phyloP scores from a whole-genome alignment of 2,888 invertebrate species.

The Muscina levida region DNA sequence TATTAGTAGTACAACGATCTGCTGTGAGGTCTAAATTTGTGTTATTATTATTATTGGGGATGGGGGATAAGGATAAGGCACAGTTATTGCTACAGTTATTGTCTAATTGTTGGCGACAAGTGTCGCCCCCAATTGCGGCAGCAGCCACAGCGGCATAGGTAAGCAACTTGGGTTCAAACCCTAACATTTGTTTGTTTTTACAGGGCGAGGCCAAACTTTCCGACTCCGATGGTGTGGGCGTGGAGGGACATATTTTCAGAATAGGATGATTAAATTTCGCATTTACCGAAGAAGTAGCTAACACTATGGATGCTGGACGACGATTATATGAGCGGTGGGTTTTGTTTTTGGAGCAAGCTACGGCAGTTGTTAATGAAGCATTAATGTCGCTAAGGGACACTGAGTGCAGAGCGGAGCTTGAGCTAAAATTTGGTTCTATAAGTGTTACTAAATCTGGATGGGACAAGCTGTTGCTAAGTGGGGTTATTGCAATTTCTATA shows the following conservation, averaged over 20 bases:
- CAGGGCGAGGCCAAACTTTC: slow-evolving; percentile 68
- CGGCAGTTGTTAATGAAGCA: slow-evolving; percentile 3
- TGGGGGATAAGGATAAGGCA: slow-evolving; percentile 47
- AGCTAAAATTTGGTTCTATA: background rate
- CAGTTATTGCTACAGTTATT: slow-evolving; percentile 64
- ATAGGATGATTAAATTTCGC: slow-evolving; percentile 69
- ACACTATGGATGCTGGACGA: slow-evolving; percentile 58
- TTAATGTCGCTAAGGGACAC: slow-evolving; percentile 60
- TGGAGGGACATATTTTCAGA: slow-evolving; percentile 75
- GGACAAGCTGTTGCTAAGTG: slow-evolving; percentile 43
- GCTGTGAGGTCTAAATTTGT: slow-evolving; percentile 51
- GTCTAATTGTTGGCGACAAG: too few species aligned
- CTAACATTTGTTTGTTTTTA: slow-evolving; percentile 47
- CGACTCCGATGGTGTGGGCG: slow-evolving; percentile 77
- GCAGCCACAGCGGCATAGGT: slow-evolving; percentile 21
- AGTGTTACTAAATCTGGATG: slow-evolving; percentile 50
- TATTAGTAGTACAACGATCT: slow-evolving; percentile 63
- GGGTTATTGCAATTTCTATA: background rate
- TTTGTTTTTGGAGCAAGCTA: slow-evolving; percentile 25
- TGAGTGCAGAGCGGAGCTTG: slow-evolving; percentile 40
- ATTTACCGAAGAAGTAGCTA: slow-evolving; percentile 45
- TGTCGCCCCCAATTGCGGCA: too few species aligned
- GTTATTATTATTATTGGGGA: slow-evolving; percentile 18
- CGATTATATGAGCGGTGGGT: slow-evolving; percentile 31
- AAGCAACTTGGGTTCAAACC: slow-evolving; percentile 10